Percentiles rank a stretch among this genome's conserved stretches.
phyloP scores from a whole-genome alignment of 2,888 invertebrate species.

The Macaria notata region DNA sequence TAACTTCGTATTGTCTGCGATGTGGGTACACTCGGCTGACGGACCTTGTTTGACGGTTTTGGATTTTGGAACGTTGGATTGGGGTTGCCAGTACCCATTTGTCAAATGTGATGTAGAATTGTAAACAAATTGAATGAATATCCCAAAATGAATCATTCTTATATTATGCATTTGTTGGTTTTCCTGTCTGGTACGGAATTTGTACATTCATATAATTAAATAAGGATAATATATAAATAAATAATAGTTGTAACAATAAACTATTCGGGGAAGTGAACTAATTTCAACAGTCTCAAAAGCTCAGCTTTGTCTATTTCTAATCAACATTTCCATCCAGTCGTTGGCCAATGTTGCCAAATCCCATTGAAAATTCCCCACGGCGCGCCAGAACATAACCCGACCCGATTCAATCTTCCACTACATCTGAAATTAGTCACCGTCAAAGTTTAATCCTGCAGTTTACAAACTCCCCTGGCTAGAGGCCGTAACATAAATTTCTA shows the following conservation, averaged over 20 bases:
- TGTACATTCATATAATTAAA: too few relatives aligned
- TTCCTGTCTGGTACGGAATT: too few relatives aligned
- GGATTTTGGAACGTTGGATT: constrained; percentile 32
- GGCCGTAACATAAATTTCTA: constrained; percentile 69
- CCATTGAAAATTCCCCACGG: constrained; percentile 23
- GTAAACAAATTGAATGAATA: too few relatives aligned
- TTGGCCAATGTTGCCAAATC: constrained; percentile 10
- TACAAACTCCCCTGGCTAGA: constrained; percentile 51
- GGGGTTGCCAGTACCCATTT: too few relatives aligned
- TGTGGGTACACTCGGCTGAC: constrained; percentile 35
- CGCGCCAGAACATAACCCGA: constrained; percentile 7
- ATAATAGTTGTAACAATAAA: too few relatives aligned
- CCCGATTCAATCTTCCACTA: constrained; percentile 39
- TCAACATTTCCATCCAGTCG: neutral
- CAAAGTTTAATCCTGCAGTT: constrained; percentile 47
- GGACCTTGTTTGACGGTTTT: constrained; percentile 45
- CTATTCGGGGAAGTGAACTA: too few relatives aligned
- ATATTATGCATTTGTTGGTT: too few relatives aligned
- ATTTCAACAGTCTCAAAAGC: constrained; percentile 3
- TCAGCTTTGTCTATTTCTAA: constrained; percentile 25
- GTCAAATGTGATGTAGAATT: too few relatives aligned
- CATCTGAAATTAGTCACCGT: constrained; percentile 45
- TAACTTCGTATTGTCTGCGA: constrained; percentile 72
- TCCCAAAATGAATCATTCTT: too few relatives aligned
- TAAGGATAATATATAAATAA: too few relatives aligned